These are phyloP conservation scores for Notechis scutatus DNA, from an alignment of 2,113 vertebrate genomes.

Conservation along the genomic window DNA sequence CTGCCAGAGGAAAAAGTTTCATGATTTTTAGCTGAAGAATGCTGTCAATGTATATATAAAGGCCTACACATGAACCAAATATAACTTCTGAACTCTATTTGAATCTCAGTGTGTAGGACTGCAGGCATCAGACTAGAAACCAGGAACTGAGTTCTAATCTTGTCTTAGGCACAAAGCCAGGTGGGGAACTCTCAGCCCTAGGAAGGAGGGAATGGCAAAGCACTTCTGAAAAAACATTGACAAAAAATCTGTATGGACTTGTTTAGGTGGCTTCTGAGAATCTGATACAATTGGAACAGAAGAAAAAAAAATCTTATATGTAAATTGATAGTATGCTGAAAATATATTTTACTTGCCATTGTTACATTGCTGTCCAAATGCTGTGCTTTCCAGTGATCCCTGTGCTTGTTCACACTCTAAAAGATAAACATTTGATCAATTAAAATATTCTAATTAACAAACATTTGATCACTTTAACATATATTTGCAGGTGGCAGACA, in stretches of 20 bases:
- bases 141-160: not conserved
- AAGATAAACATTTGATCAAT: conserved; percentile 31
- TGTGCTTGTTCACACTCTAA: conserved; percentile 87
- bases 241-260: not conserved
- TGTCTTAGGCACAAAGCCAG: not conserved
- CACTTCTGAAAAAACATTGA: not conserved
- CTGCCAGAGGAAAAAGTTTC: not conserved
- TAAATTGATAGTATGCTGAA: not conserved
- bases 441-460: not conserved
- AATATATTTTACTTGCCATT: conserved; percentile 76
- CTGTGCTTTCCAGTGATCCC: conserved; percentile 85
- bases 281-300: not conserved
- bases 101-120: not conserved
- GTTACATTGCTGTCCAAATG: conserved; percentile 89
- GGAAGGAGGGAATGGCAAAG: not conserved
- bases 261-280: not conserved
- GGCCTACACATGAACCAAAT: not conserved
- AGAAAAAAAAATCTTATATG: not conserved
- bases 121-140: not conserved
- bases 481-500: not conserved
- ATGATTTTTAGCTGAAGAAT: not conserved
- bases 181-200: not conserved
- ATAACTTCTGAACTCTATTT: not conserved
- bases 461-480: not conserved
- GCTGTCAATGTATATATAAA: not conserved